Conservation (phyloP, 1,140 invertebrate genomes). For the Drosophila auraria region DNA sequence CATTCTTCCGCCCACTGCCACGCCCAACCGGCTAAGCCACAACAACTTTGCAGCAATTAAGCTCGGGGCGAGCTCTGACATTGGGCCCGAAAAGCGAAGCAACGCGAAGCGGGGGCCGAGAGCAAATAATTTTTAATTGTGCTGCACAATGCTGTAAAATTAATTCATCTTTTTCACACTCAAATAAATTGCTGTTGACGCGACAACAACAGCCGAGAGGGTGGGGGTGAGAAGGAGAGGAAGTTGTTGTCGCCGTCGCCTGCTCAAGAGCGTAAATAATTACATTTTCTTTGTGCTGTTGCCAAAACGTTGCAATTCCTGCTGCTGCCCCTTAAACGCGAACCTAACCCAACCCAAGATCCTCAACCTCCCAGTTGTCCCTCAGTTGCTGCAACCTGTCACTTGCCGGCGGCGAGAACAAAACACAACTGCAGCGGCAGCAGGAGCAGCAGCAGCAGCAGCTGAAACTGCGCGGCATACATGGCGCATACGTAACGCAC, state of each 20-base stretch:
- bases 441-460: conserved; percentile 8
- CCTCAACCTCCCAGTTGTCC: conserved; percentile 14
- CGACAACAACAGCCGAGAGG: conserved; percentile 60
- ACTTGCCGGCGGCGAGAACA: conserved; percentile 55
- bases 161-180: conserved; percentile 84
- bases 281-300: conserved; percentile 82
- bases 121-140: conserved; percentile 84
- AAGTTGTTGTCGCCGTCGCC: conserved; percentile 58
- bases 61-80: conserved; percentile 68
- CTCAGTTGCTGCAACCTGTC: conserved; percentile 50
- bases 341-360: conserved; percentile 8
- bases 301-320: conserved; percentile 78
- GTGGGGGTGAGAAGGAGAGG: conserved; percentile 9
- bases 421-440: conserved; percentile 16
- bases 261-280: conserved; percentile 83
- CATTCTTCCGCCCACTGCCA: conserved; percentile 14
- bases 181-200: conserved; percentile 82
- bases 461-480: conserved; percentile 51
- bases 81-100: conserved; percentile 30
- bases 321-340: conserved; percentile 24
- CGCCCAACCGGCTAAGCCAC: conserved; percentile 75
- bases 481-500: conserved; percentile 66
- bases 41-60: conserved; percentile 83
- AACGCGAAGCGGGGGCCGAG: conserved; percentile 20
- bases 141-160: conserved; percentile 84